phyloP scores from a whole-genome alignment of 2,113 vertebrate genomes.

The Colistium nudipinnis region DNA sequence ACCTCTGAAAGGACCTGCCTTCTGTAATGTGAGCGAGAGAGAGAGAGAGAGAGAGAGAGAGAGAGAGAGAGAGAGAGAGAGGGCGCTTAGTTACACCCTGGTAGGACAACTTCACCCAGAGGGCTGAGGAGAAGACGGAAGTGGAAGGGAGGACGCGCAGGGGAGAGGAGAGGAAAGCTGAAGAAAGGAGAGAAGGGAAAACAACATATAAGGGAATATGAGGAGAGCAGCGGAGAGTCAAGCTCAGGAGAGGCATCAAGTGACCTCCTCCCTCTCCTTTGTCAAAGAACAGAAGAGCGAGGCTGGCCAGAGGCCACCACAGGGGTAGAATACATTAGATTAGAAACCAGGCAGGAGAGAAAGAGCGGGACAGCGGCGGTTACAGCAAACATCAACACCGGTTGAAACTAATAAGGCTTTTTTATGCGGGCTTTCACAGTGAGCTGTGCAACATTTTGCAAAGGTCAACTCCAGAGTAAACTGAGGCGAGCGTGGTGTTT shows the following conservation, averaged over 20 bases:
- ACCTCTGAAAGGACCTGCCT: constrained; percentile 31
- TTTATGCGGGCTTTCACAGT: constrained; percentile 2
- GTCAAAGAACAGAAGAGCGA: constrained; percentile 71
- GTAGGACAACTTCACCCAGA: constrained; percentile 71
- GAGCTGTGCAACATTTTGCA: background rate
- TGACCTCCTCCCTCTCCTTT: constrained; percentile 76
- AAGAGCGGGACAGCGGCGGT: constrained; percentile 21
- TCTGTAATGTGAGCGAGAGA: constrained; percentile 22
- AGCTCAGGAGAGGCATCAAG: constrained; percentile 71
- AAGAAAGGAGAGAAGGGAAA: constrained; percentile 55
- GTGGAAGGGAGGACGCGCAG: background rate
- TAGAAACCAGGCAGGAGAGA: constrained; percentile 47
- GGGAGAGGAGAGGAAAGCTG: constrained; percentile 33
- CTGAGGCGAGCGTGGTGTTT: background rate
- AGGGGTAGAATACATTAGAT: constrained; percentile 77
- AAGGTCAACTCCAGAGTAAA: constrained; percentile 19
- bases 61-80: constrained; percentile 7
- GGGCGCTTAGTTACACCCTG: constrained; percentile 54
- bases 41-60: constrained; percentile 12
- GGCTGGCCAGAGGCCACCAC: constrained; percentile 71
- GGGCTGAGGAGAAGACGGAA: constrained; percentile 35
- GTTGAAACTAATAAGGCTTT: constrained; percentile 4
- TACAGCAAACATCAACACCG: constrained; percentile 25
- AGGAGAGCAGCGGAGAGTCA: constrained; percentile 58
- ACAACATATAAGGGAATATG: constrained; percentile 64